A percentile compares a stretch with the other conserved stretches of the same genome.
Conservation (phyloP, 2,113 vertebrate species). For the Gallinago undulata region DNA sequence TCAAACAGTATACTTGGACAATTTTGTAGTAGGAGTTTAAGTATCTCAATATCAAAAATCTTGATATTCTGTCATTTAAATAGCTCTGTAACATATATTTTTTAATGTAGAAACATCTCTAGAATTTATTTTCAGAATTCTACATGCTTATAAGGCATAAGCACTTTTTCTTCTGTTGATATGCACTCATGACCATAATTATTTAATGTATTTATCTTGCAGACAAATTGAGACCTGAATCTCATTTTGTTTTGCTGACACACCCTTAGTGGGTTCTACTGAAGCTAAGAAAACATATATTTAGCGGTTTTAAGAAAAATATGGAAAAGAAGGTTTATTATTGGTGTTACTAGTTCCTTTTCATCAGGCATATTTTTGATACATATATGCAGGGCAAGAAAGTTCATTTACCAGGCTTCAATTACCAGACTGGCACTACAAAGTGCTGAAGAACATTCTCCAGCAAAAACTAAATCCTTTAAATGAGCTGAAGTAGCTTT, state of each 20-base stretch:
- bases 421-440: not conserved
- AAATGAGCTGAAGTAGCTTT: conserved; percentile 39
- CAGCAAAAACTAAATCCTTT: conserved; percentile 19
- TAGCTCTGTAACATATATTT: not conserved
- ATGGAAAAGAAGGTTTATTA: not conserved
- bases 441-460: not conserved
- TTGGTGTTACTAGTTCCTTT: not conserved
- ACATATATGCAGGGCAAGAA: not conserved
- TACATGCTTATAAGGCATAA: not conserved
- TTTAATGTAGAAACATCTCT: not conserved
- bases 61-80: not conserved
- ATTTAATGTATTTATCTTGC: not conserved
- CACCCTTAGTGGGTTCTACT: not conserved
- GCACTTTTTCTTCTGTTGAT: not conserved
- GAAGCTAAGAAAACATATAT: not conserved
- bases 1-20: not conserved
- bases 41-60: not conserved
- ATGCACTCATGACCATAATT: not conserved
- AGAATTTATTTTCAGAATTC: not conserved
- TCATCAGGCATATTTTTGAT: not conserved
- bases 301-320: conserved; percentile 15
- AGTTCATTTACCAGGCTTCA: not conserved
- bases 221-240: not conserved
- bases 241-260: conserved; percentile 11
- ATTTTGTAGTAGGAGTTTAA: not conserved